phyloP scores from a whole-genome alignment of 35 echinoderm and acorn worm genomes.

The Chiridota heheva region DNA sequence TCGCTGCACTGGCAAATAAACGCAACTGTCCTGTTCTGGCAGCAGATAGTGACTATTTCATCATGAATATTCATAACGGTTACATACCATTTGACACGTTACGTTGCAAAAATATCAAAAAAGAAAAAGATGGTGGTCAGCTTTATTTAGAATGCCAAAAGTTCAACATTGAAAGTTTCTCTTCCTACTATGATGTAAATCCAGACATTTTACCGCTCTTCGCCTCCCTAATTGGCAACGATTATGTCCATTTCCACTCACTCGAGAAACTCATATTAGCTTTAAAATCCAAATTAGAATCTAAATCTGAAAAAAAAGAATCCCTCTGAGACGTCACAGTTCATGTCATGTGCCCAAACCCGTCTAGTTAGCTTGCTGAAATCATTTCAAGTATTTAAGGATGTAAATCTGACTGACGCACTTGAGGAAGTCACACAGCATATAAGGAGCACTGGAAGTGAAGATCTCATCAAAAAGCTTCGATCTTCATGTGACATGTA shows the following conservation, averaged over 20 bases:
- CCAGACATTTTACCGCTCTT: constrained; percentile 72
- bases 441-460: background rate
- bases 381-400: constrained; percentile 42
- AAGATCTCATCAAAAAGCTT: background rate
- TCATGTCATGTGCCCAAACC: constrained; percentile 41
- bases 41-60: constrained; percentile 87
- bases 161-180: constrained; percentile 63
- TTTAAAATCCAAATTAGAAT: constrained; percentile 32
- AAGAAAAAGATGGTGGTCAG: constrained; percentile 11
- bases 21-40: constrained; percentile 64
- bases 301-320: background rate
- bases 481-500: constrained; percentile 29
- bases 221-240: constrained; percentile 78
- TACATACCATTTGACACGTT: constrained; percentile 77
- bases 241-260: constrained; percentile 65
- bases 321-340: constrained; percentile 15
- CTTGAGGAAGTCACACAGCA: constrained; percentile 44
- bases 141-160: no score
- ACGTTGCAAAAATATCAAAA: constrained; percentile 45
- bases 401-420: background rate
- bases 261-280: constrained; percentile 53
- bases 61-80: constrained; percentile 77
- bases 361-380: no score
- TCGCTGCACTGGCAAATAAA: constrained; percentile 69
- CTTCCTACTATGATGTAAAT: constrained; percentile 64